Conservation (phyloP, 2,113 vertebrate species). For the Protobothrops flavoviridis region DNA sequence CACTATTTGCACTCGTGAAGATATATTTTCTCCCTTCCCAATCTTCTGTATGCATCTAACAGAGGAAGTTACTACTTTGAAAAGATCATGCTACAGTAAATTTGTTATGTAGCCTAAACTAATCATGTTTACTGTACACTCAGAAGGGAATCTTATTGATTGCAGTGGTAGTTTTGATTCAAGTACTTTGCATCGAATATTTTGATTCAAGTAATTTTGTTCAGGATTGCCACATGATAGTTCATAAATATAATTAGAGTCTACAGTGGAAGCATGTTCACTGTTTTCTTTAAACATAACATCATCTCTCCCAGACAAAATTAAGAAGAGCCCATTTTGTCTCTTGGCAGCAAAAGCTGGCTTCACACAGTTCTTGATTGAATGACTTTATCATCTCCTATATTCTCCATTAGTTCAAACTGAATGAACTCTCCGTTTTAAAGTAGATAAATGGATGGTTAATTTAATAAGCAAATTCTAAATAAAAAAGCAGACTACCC, state of each 20-base stretch:
- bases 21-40: background rate
- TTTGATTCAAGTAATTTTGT: background rate
- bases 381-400: background rate
- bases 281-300: background rate
- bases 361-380: background rate
- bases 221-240: background rate
- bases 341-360: background rate
- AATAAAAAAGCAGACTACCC: background rate
- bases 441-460: background rate
- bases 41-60: background rate
- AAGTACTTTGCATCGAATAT: background rate
- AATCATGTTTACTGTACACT: background rate
- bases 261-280: background rate
- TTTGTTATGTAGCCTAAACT: background rate
- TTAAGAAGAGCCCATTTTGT: background rate
- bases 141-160: background rate
- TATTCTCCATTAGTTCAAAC: background rate
- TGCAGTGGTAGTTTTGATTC: background rate
- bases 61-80: background rate
- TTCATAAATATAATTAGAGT: background rate
- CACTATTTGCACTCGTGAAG: background rate
- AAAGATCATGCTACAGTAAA: background rate
- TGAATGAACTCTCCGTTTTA: background rate
- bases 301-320: background rate
- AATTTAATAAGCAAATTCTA: background rate